A percentile compares a stretch with the other conserved stretches of the same genome.
Evolutionary conservation across 1,140 invertebrate genomes (phyloP).

Genomic region (Drosophila mojavensis): DNA sequence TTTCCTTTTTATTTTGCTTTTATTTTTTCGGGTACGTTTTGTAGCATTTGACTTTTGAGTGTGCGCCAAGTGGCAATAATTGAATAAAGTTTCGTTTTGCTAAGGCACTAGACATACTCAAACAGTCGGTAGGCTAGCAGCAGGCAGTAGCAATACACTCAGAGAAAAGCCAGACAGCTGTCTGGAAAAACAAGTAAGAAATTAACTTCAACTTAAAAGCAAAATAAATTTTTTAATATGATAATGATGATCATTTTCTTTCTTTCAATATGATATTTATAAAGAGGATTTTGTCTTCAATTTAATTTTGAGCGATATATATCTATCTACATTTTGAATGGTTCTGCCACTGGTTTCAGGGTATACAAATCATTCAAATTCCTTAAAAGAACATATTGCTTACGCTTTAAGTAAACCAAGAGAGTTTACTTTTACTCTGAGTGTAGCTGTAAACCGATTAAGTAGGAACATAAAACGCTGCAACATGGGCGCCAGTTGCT

Average conservation of each 20-base stretch:
- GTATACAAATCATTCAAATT: no score
- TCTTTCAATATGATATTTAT: no score
- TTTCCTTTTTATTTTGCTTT: constrained; percentile 28
- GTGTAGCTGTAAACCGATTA: constrained; percentile 71
- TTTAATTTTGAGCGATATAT: no score
- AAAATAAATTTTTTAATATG: no score
- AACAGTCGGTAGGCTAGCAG: constrained; percentile 9
- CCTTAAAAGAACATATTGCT: no score
- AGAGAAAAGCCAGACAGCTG: constrained; percentile 1
- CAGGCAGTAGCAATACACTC: constrained; percentile 11
- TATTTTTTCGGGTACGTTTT: constrained; percentile 34
- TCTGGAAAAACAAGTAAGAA: no score
- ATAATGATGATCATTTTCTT: no score
- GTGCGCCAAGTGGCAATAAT: constrained; percentile 66
- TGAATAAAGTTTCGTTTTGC: constrained; percentile 78
- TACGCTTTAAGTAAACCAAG: no score
- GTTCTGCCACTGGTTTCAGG: no score
- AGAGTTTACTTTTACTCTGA: not conserved
- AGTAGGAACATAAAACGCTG: constrained; percentile 48
- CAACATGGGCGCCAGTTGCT: constrained; percentile 21
- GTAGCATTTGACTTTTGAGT: constrained; percentile 53
- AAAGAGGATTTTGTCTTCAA: not conserved
- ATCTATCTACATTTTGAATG: no score
- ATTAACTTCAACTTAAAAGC: no score
- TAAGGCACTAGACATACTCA: constrained; percentile 49